A percentile compares a stretch with the other conserved stretches of the same genome.
Conservation (phyloP, 2,888 invertebrate species). For the Iphiclides podalirius region DNA sequence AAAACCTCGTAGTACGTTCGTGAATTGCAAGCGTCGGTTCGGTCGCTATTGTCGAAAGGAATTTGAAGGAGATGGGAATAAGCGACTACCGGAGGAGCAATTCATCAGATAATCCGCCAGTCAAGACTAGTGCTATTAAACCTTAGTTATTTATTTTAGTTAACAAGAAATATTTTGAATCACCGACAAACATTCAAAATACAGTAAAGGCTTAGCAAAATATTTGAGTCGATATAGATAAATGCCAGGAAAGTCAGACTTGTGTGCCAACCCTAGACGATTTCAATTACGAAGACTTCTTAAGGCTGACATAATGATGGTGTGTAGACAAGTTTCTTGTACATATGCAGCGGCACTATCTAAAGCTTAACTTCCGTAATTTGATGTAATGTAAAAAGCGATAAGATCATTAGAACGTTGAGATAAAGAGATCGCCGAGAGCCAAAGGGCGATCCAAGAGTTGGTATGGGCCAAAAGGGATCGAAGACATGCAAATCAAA, state of each 20-base stretch:
- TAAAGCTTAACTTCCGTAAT: background rate
- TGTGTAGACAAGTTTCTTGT: background rate
- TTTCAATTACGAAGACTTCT: background rate
- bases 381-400: background rate
- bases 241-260: background rate
- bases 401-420: background rate
- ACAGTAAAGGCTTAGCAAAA: too few relatives aligned
- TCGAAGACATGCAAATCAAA: too few relatives aligned
- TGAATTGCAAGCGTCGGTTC: too few relatives aligned
- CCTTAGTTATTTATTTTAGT: too few relatives aligned
- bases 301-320: background rate
- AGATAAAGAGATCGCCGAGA: background rate
- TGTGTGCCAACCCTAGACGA: background rate
- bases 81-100: constrained; percentile 8
- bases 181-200: too few relatives aligned
- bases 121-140: too few relatives aligned
- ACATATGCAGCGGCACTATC: background rate
- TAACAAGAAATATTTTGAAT: too few relatives aligned
- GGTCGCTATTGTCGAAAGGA: too few relatives aligned
- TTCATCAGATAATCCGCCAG: constrained; percentile 3
- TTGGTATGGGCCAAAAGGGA: too few relatives aligned
- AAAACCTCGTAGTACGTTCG: too few relatives aligned
- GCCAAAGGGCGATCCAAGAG: too few relatives aligned
- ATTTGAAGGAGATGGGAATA: background rate
- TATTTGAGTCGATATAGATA: too few relatives aligned